Evolutionary conservation across 1,140 invertebrate genomes (phyloP), one percentile per base, ranked within the genome.

Genomic region (Hyles euphorbiae): DNA sequence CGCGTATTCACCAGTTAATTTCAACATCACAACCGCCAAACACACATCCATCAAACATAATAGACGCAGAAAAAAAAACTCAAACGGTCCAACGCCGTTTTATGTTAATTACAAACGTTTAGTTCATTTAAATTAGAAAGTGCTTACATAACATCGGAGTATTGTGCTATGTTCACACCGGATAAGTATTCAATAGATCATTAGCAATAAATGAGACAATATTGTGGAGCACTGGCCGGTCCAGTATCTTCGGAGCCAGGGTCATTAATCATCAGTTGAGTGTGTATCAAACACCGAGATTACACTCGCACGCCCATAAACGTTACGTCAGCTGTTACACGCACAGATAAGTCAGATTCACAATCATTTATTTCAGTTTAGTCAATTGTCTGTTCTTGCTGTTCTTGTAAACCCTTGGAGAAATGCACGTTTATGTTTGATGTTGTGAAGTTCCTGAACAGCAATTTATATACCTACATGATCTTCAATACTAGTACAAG

Each of bases 191-290:
- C 67, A 83, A 80, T 76, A 76, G 70, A 75, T 78, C 77, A 80
- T 81, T 78, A 77, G 72, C 70, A 76, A 76, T 78, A 78, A 81
- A 83, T 81, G 77, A 81, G 78, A 83, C 78, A 83, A 81, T 81
- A 84, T 81, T 78, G 78, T 76, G 67, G 66, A 59, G 62, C 48
- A 56, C 53, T 62, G 66, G 59, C 48, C 60, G 8, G 36, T 8
- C 5, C 36, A 40, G 36, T 76, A 82, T 81, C 77, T 60, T 59
- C 47, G 58, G 58, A 58, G 67, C 57, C 56, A 47, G 48, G 56
- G 58, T 67, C 67, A 81, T 85, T 78, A 81, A 83, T 85, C 82
- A 85, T 63, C 60, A 62, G 62, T 68, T 65, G 62, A 65, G 58
- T 72, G 57, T 61, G 60, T 76, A 71, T 77, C 77, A 81, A 74